phyloP scores from a whole-genome alignment of 2,113 vertebrate species.

The Calyptomena viridis region DNA sequence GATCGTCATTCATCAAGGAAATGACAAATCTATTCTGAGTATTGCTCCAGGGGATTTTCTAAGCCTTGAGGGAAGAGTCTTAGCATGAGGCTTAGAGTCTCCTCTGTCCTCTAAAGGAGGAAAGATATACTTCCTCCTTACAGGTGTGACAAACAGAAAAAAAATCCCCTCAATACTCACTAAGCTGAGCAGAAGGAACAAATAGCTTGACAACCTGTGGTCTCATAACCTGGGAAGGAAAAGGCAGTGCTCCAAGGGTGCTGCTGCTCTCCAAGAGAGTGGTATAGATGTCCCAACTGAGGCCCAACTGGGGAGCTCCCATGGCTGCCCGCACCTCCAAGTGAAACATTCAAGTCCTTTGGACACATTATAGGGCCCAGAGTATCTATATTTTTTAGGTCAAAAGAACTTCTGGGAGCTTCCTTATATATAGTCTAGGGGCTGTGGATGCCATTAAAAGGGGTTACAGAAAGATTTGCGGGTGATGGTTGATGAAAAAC shows the following conservation, averaged over 20 bases:
- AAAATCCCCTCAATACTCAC: not conserved
- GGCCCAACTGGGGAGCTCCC: not conserved
- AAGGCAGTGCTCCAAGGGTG: not conserved
- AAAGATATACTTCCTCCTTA: not conserved
- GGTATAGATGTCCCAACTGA: too few relatives aligned
- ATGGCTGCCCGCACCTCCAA: not conserved
- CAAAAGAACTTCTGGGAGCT: not conserved
- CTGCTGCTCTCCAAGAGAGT: not conserved
- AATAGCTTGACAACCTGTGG: not conserved
- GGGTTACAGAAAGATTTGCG: not conserved
- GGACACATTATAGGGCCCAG: not conserved
- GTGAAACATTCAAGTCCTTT: not conserved
- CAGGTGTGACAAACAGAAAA: not conserved
- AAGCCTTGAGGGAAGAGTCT: not conserved
- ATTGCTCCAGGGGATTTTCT: not conserved
- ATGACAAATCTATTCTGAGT: not conserved
- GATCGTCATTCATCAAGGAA: not conserved
- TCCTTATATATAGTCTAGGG: not conserved
- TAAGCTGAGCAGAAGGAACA: not conserved
- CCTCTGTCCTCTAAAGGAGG: not conserved
- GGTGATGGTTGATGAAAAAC: not conserved
- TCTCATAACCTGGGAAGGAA: not conserved
- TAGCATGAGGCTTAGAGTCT: not conserved
- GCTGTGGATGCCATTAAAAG: not conserved
- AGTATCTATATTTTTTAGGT: not conserved